Percentiles rank a stretch among this genome's conserved stretches.
phyloP scores from a whole-genome alignment of 2,888 invertebrate genomes.

The Bruchidius siliquastri region DNA sequence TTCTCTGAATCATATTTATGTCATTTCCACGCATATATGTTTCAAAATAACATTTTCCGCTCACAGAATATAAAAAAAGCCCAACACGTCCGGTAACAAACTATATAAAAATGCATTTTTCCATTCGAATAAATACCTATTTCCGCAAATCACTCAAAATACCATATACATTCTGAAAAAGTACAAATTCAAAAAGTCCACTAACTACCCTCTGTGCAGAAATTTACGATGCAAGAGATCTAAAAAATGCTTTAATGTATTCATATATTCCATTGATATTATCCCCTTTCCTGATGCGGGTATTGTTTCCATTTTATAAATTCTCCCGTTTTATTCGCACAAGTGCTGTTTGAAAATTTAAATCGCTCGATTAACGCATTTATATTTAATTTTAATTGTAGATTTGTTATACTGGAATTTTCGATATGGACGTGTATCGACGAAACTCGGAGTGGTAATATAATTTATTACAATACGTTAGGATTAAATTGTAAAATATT shows the following conservation, averaged over 20 bases:
- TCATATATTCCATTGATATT: neutral
- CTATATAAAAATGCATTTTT: neutral
- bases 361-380: neutral
- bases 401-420: neutral
- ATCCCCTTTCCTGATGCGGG: neutral
- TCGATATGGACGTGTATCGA: neutral
- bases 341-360: neutral
- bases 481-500: too few species aligned
- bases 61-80: neutral
- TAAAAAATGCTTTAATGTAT: neutral
- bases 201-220: neutral
- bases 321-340: neutral
- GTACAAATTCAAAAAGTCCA: neutral
- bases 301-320: neutral
- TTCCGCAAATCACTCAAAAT: neutral
- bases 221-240: neutral
- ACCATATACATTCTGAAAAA: neutral
- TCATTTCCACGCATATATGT: neutral
- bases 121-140: neutral
- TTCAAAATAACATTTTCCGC: neutral
- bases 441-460: neutral
- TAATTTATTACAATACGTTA: neutral
- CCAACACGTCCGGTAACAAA: neutral
- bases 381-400: neutral
- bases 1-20: too few species aligned